Base-by-base conservation (phyloP, 2,888 invertebrate genomes). In the Arctia plantaginis region DNA sequence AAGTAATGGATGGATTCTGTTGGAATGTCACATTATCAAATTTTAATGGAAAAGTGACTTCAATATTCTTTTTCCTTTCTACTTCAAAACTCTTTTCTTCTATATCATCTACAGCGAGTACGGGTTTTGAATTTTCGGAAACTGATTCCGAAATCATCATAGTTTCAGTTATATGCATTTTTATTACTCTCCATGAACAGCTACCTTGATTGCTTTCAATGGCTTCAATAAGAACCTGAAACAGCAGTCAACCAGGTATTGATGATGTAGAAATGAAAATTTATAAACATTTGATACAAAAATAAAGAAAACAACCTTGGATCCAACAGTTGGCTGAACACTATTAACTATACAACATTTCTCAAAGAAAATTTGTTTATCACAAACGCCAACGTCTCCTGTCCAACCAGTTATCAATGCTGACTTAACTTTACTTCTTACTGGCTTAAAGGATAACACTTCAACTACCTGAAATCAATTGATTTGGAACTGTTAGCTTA, bases 181-280 rank as follows among this genome's bases (percentile, higher is more conserved):
- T 93, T 71, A 97, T 86, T 0, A 97, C 97, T 81, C 98, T 94
- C 97, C 97, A 97, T 68, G 91, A 90, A 74, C 92, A 96, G 20
- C 86, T 83, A 27, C 95, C 96, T 93, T 97, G 97, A 82, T 97
- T 96, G 89, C 98, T 98, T 92, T 98, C 98, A 83, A 98, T 97
- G 2, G 97, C 96, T 88, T 98, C 97, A 10, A 96, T 96, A 73
- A 96, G 88, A 6, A 97, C 94, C 96, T 96, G 88, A 71, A 90
- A 89, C 73, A 44, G 66, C 59, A 47, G 55, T 27, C 10, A n/a
- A 41, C 65, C 64, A 72, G 55, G 30, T 51, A 47, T 33, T 33
- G 3, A 69, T 13, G 7, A 33, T 13, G 12, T 6, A 23, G 3
- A 20, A 47, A 33, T 7, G 13, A 59, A 62, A 23, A 23, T 44